A percentile compares a stretch with the other conserved stretches of the same genome.
phyloP scores from a whole-genome alignment of 2,113 vertebrate genomes.

The Acanthisitta chloris region DNA sequence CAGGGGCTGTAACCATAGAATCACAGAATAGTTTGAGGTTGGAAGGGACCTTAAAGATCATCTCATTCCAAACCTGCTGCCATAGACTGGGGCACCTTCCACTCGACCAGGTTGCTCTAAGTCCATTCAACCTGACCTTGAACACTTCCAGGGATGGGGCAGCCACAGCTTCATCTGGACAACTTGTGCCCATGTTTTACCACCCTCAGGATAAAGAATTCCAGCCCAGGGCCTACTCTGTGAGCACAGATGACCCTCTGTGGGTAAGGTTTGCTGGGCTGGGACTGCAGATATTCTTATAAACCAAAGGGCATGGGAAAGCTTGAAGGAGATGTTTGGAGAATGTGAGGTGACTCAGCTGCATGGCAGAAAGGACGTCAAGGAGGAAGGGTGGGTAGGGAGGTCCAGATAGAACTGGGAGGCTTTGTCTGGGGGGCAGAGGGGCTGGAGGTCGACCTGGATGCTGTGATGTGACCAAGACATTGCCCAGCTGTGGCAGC shows the following conservation, averaged over 20 bases:
- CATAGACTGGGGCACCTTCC: not conserved
- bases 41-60: not conserved
- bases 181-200: accelerated
- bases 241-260: not conserved
- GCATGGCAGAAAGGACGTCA: not conserved
- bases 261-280: not conserved
- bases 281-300: not conserved
- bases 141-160: not conserved
- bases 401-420: not conserved
- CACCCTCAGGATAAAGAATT: not conserved
- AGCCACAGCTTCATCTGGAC: not conserved
- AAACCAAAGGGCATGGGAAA: not conserved
- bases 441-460: not conserved
- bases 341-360: not conserved
- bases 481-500: not conserved
- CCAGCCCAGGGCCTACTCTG: accelerated
- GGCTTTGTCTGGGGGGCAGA: not conserved
- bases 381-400: slow-evolving; percentile 54
- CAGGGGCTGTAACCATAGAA: not conserved
- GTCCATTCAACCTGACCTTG: accelerated
- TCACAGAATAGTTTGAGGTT: not conserved
- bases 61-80: not conserved
- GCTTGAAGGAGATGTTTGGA: not conserved
- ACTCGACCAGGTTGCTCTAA: accelerated
- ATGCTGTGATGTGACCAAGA: not conserved